These are phyloP conservation scores for Macrobrachium rosenbergii DNA, from an alignment of 1,140 invertebrate genomes.

Conservation along the genomic window DNA sequence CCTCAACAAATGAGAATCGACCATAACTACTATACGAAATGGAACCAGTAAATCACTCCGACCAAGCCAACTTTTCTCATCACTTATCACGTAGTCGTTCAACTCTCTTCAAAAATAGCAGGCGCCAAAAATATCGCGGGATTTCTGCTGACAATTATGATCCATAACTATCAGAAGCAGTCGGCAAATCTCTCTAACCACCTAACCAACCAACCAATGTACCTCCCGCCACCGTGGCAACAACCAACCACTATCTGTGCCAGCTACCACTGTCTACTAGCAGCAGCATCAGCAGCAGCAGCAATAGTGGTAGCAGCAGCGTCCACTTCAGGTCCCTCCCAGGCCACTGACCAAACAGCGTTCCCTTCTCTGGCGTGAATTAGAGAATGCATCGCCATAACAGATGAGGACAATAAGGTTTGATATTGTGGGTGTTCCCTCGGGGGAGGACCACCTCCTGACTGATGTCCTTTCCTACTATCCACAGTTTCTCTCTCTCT, in stretches of 20 bases:
- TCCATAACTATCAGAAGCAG: too few species aligned
- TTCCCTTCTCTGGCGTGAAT: constrained; percentile 59
- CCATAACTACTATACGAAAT: too few species aligned
- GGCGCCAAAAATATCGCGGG: too few species aligned
- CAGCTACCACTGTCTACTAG: neutral
- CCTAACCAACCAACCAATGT: neutral
- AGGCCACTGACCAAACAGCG: constrained; percentile 59
- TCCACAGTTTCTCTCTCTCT: neutral
- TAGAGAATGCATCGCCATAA: constrained; percentile 63
- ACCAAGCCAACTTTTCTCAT: neutral
- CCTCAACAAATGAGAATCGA: too few species aligned
- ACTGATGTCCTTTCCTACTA: constrained; percentile 42
- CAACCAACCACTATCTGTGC: neutral
- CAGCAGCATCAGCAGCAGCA: constrained; percentile 10
- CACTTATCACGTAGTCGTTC: constrained; percentile 1
- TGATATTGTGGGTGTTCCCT: constrained; percentile 60
- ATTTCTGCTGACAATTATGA: too few species aligned
- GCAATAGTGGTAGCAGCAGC: constrained; percentile 34
- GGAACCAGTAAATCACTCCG: too few species aligned
- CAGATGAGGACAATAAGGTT: constrained; percentile 63
- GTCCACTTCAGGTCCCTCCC: constrained; percentile 36
- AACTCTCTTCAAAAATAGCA: neutral
- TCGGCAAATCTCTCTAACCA: constrained; percentile 4
- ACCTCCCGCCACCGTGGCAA: neutral
- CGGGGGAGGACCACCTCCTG: constrained; percentile 40